These are phyloP conservation scores for Rhyacophila brunnea DNA, from an alignment of 1,140 invertebrate species.

Conservation along the genomic window DNA sequence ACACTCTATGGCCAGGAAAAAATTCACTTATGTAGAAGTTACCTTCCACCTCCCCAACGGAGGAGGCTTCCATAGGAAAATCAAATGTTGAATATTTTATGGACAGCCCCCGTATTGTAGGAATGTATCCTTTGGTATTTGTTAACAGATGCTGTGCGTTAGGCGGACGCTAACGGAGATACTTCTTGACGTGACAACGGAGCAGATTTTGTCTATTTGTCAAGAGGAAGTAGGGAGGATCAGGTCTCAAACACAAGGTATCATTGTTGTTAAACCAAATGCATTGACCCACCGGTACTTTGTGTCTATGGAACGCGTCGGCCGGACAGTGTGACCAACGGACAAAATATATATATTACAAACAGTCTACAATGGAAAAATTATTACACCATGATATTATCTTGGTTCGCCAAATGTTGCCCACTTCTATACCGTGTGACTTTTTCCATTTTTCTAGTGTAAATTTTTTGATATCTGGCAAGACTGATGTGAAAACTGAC, in stretches of 20 bases:
- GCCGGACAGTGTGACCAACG: neutral
- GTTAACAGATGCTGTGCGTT: constrained; percentile 81
- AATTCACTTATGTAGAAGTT: too few species aligned
- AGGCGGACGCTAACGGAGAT: constrained; percentile 86
- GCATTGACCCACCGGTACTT: constrained; percentile 1
- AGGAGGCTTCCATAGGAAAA: too few species aligned
- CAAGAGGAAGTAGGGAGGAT: constrained; percentile 63
- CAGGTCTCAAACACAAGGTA: constrained; percentile 53
- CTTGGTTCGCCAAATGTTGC: neutral
- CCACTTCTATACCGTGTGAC: neutral
- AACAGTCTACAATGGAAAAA: neutral
- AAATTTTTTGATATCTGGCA: too few species aligned
- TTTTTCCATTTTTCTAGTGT: neutral
- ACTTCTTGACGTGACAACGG: constrained; percentile 88
- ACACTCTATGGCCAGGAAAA: too few species aligned
- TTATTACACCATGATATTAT: neutral
- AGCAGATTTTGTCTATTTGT: constrained; percentile 80
- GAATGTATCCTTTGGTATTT: constrained; percentile 31
- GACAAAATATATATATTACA: neutral
- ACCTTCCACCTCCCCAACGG: too few species aligned
- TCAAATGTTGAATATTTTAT: too few species aligned
- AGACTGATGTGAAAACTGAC: too few species aligned
- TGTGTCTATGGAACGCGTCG: neutral
- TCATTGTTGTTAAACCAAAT: constrained; percentile 31
- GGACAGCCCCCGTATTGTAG: too few species aligned